Evolutionary conservation across 1,140 invertebrate species (phyloP).

Genomic region (Euura saliciscinereae): DNA sequence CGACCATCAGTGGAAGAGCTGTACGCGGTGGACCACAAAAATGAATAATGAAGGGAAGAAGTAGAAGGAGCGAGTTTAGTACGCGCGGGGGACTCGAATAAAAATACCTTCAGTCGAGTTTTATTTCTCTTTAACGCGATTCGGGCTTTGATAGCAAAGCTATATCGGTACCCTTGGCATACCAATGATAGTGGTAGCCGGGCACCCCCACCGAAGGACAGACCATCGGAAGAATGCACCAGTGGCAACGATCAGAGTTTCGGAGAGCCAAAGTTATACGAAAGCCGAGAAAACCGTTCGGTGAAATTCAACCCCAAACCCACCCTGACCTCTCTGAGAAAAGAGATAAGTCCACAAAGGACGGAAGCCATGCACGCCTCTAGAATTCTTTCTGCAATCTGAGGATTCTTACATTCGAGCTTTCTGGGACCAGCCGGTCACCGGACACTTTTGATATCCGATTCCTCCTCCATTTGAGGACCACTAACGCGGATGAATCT

Average conservation of each 20-base stretch:
- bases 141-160: not conserved
- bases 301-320: not conserved
- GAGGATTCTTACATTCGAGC: not conserved
- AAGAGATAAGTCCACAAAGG: constrained; percentile 5
- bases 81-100: not conserved
- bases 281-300: not conserved
- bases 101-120: not conserved
- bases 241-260: not conserved
- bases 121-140: not conserved
- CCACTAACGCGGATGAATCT: too few species aligned
- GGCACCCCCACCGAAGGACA: not conserved
- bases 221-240: not conserved
- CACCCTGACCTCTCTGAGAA: not conserved
- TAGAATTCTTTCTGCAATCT: not conserved
- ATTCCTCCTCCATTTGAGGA: not conserved
- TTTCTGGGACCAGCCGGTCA: not conserved
- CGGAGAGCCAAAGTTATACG: not conserved
- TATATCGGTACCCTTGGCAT: constrained; percentile 3
- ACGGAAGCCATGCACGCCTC: not conserved
- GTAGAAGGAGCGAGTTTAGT: not conserved
- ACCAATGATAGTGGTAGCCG: not conserved
- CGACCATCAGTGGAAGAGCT: too few species aligned
- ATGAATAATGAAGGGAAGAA: not conserved
- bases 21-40: not conserved
- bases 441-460: not conserved